These are phyloP conservation scores for Lophura nycthemera DNA, from an alignment of 2,113 vertebrate species.

Conservation along the genomic window DNA sequence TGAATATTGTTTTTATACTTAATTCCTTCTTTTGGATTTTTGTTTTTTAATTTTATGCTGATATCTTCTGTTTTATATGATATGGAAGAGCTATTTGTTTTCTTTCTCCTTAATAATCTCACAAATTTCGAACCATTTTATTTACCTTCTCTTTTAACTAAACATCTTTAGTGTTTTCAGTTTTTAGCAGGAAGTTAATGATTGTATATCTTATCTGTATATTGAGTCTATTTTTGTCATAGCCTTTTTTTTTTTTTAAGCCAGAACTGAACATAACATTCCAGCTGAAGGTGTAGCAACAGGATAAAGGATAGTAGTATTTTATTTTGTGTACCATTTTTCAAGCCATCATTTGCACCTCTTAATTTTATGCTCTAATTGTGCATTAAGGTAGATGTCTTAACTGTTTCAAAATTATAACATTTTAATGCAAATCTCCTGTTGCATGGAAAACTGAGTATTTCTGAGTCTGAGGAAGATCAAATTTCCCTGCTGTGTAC, in stretches of 20 bases:
- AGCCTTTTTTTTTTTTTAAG: not conserved
- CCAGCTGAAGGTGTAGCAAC: not conserved
- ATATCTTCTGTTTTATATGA: not conserved
- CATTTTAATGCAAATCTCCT: slow-evolving; percentile 15
- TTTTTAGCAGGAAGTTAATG: not conserved
- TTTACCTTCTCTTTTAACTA: not conserved
- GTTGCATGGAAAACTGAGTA: not conserved
- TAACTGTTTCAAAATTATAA: not conserved
- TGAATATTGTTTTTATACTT: not conserved
- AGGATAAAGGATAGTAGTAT: not conserved
- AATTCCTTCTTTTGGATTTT: not conserved
- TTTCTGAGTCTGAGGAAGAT: not conserved
- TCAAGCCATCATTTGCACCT: not conserved
- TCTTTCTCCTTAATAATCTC: not conserved
- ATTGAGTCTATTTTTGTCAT: not conserved
- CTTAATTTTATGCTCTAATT: not conserved
- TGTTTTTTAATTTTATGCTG: not conserved
- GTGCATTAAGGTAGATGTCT: not conserved
- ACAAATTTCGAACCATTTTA: not conserved
- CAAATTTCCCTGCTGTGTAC: slow-evolving; percentile 11
- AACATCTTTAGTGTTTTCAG: not conserved
- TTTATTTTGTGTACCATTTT: not conserved
- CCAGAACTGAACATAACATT: not conserved
- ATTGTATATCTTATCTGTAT: not conserved
- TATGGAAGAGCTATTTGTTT: not conserved